Evolutionary conservation across 2,113 vertebrate species (phyloP), one percentile per base, ranked within the genome.

Genomic region (Meleagris gallopavo): DNA sequence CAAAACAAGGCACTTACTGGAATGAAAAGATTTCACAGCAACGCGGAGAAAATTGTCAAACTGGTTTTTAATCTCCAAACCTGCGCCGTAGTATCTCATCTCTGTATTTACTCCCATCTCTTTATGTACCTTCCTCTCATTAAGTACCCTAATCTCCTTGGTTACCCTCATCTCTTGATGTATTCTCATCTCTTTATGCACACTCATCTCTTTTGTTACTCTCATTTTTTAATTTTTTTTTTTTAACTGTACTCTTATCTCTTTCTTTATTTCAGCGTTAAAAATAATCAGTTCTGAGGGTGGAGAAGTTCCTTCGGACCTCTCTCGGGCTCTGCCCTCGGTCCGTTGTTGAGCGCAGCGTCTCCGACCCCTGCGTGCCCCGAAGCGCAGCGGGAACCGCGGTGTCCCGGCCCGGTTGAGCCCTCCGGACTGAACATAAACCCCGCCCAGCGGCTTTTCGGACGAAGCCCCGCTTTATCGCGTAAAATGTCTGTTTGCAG

Each of bases 401-500:
- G 14, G 54, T 57, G 30, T 32, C 30, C 54, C 30, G 54, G 54
- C 54, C 29, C 16, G 30, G 54, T 32, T 10, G 10, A 32, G 54
- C 52, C 8, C 52, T 29, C 27, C 52, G 3, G 38, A 29, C 45
- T 19, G 1, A 14, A 13, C 6, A 0, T 43, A 27, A 19, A 7
- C 17, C 4, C 2, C 55, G 6, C 43, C 24, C 11, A 12, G 16
- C 2, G 4, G 16, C 34, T 67, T 41, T 52, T 48, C 2, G 0
- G 1, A 17, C 1, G 11, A 22, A 5, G 7, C 2, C 16, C 16
- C 12, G 15, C 30, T 77, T 54, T 45, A 2, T 24, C 11, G 5
- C 13, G 36, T 7, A 7, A 21, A 22, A 29, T 3, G 27, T 43
- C 12, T 6, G 40, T 5, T 62, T 0, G 41, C 38, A 14, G 32